phyloP scores from a whole-genome alignment of 2,113 vertebrate species.

The Eleginops maclovinus region DNA sequence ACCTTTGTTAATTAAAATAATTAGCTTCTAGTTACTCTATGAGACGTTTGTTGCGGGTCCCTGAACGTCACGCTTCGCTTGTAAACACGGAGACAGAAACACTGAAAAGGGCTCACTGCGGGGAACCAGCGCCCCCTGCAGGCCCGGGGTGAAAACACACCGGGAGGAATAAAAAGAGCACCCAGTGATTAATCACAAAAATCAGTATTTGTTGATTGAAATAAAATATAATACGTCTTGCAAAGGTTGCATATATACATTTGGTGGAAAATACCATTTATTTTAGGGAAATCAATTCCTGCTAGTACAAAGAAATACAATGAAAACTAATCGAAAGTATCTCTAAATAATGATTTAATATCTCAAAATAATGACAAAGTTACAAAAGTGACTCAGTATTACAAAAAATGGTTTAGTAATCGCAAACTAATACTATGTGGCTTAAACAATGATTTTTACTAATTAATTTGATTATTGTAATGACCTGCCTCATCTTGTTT shows the following conservation, averaged over 20 bases:
- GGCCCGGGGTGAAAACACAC: slow-evolving; percentile 39
- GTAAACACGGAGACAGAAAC: slow-evolving; percentile 70
- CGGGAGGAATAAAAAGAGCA: no score
- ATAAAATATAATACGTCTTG: neutral
- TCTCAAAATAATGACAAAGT: no score
- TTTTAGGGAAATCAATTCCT: neutral
- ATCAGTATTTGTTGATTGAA: neutral
- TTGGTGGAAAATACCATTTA: neutral
- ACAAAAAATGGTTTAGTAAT: no score
- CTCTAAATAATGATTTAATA: no score
- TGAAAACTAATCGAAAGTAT: no score
- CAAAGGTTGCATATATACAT: neutral
- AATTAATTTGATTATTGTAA: no score
- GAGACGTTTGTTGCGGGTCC: slow-evolving; percentile 46
- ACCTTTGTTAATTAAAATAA: neutral
- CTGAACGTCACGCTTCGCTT: slow-evolving; percentile 76
- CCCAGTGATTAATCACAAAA: no score
- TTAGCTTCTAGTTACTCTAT: neutral
- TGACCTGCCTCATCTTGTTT: no score
- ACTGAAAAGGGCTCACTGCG: neutral
- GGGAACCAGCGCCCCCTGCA: slow-evolving; percentile 36
- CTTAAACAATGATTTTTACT: no score
- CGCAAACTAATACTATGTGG: no score
- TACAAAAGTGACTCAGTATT: no score
- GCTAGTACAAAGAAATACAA: no score